phyloP scores from a whole-genome alignment of 1,140 invertebrate species.

The Kradibia gibbosae region DNA sequence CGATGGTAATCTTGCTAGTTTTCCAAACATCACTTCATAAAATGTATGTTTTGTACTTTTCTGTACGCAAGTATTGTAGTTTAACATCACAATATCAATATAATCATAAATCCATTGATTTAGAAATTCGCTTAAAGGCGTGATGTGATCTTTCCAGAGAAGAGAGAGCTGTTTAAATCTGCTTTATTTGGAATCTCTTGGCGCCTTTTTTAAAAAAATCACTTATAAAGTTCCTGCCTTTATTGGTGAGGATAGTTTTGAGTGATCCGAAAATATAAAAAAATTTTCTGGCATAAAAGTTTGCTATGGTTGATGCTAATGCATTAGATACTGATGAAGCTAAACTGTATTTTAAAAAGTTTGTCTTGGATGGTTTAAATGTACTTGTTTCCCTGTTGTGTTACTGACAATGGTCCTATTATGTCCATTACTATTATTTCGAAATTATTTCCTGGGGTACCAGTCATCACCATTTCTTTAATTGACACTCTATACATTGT shows the following conservation, averaged over 20 bases:
- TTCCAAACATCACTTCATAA: slow-evolving; percentile 14
- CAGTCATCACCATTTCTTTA: slow-evolving; percentile 27
- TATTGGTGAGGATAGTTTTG: slow-evolving; percentile 38
- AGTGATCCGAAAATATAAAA: slow-evolving; percentile 38
- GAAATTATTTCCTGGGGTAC: slow-evolving; percentile 26
- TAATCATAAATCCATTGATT: slow-evolving; percentile 55
- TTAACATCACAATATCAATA: slow-evolving; percentile 53
- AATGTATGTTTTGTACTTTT: slow-evolving; percentile 9
- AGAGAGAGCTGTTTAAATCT: slow-evolving; percentile 3
- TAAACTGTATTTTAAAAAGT: slow-evolving; percentile 48
- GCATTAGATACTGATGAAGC: not conserved
- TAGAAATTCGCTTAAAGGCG: not conserved
- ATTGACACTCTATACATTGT: slow-evolving; percentile 21
- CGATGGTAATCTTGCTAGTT: not conserved
- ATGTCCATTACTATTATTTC: slow-evolving; percentile 36
- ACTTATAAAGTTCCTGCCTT: too few relatives aligned
- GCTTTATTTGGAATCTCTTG: slow-evolving; percentile 26
- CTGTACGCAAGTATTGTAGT: slow-evolving; percentile 21
- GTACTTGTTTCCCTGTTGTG: slow-evolving; percentile 6
- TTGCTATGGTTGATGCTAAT: not conserved
- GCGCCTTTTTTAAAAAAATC: slow-evolving; percentile 17
- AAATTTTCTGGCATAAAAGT: slow-evolving; percentile 46
- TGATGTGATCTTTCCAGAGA: not conserved
- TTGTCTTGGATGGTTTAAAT: slow-evolving; percentile 33
- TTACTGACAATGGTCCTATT: slow-evolving; percentile 5